Base-by-base conservation (phyloP, 2,797 vertebrate genomes). In the Danio choprae region DNA sequence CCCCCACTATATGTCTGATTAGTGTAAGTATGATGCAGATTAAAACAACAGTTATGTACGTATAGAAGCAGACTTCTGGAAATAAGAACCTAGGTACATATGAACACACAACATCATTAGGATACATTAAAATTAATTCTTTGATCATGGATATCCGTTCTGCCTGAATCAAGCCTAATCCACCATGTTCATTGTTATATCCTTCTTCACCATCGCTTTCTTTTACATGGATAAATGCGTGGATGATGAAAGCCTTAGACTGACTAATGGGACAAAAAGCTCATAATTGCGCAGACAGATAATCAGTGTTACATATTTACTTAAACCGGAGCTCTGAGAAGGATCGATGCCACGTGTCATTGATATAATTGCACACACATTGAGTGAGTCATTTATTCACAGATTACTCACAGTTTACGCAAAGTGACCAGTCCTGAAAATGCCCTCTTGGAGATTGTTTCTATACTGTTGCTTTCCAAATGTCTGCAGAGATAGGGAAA, bases 391-490 rank as follows among this genome's bases (percentile, higher is more conserved):
- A 7, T 59, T 59, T 6, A 70, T 41, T 41, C 18, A 79, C 9
- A 22, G 11, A 62, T 75, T 70, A 89, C 90, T 92, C 65, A 91
- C 87, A 92, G 68, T 77, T 84, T 91, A 79, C 84, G 87, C 5
- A 93, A 86, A n/a, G 88, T 84, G 29, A 70, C 85, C 44, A 93
- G 88, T 60, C 89, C 88, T 46, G 89, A 81, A 53, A 92, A 93
- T 2, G 90, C 87, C 63, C 74, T 82, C 40, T 65, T 81, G 8
- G 84, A 85, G 60, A 92, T 85, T 0, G 69, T 38, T 10, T 36
- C 43, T 48, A 92, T 88, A 48, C 64, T 85, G 68, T 90, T 94
- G 76, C 89, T 90, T 58, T 92, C 91, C 64, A 94, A 84, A 77
- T 92, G 88, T 22, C 89, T 92, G 56, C 4, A 22, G 59, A 58